These are phyloP conservation scores for Xiphydria camelus DNA, from an alignment of 2,888 invertebrate species.

Conservation along the genomic window DNA sequence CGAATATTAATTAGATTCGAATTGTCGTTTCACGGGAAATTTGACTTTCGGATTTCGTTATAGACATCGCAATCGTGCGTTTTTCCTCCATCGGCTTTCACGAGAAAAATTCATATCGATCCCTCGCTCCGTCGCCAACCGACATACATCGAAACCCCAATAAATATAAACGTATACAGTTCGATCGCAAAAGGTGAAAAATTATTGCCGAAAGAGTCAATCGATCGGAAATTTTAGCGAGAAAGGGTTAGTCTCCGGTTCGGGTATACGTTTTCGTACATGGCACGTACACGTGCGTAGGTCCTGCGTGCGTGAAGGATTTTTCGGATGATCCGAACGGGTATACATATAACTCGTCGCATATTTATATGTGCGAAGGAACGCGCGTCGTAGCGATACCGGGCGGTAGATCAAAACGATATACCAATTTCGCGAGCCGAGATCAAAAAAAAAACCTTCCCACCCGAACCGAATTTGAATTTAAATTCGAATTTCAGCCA, in stretches of 20 bases:
- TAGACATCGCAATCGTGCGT: not conserved
- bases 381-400: not conserved
- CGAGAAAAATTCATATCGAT: conserved; percentile 14
- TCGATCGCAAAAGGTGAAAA: conserved; percentile 18
- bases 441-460: conserved; percentile 31
- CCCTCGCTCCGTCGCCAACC: conserved; percentile 3
- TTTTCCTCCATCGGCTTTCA: no score
- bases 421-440: conserved; percentile 29
- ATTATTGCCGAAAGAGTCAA: conserved; percentile 32
- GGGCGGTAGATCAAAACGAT: conserved; percentile 32
- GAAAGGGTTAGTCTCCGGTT: conserved; percentile 24
- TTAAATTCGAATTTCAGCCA: conserved; percentile 45
- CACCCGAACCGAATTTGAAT: conserved; percentile 46
- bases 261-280: no score
- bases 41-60: not conserved
- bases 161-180: not conserved
- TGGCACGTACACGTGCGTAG: not conserved
- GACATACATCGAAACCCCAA: conserved; percentile 10
- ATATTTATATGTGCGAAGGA: not conserved
- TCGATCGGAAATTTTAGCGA: conserved; percentile 29
- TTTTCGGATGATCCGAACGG: not conserved
- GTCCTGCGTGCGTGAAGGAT: not conserved
- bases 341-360: conserved; percentile 1
- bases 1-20: no score
- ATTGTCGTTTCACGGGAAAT: no score